Evolutionary conservation across 2,888 invertebrate species (phyloP).

Genomic region (Parapristionchus giblindavisi): DNA sequence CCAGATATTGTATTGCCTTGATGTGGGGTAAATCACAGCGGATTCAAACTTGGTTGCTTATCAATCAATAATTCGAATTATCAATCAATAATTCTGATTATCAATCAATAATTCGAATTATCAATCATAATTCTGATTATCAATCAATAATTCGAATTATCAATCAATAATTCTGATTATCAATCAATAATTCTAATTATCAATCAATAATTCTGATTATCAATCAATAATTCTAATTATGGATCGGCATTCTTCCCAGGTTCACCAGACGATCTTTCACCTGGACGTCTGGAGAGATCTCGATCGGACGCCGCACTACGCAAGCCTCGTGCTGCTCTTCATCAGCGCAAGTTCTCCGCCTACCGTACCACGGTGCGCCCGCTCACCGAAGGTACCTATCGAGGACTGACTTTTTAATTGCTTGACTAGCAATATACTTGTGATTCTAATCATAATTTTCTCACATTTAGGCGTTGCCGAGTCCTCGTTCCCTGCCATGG

Average conservation of each 20-base stretch:
- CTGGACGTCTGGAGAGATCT: constrained; percentile 52
- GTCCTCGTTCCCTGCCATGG: not conserved
- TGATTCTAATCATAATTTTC: not conserved
- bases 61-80: not conserved
- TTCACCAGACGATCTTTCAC: not conserved
- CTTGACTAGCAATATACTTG: not conserved
- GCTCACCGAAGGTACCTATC: constrained; percentile 28
- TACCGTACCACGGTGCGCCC: constrained; percentile 21
- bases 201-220: too few species aligned
- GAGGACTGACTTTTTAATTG: not conserved
- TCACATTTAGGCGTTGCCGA: not conserved
- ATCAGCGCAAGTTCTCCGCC: constrained; percentile 26
- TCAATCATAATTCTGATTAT: too few species aligned
- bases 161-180: too few species aligned
- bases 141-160: too few species aligned
- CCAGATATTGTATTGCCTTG: too few species aligned
- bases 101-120: too few species aligned
- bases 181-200: too few species aligned
- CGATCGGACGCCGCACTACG: constrained; percentile 58
- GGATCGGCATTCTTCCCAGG: too few species aligned
- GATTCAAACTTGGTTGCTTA: not conserved
- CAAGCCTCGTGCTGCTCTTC: constrained; percentile 36
- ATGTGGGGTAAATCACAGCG: too few species aligned
- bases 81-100: too few species aligned
- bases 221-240: too few species aligned